A percentile compares a stretch with the other conserved stretches of the same genome.
These are phyloP conservation scores for Poecilia velifera DNA, from an alignment of 2,797 vertebrate species.

Conservation along the genomic window DNA sequence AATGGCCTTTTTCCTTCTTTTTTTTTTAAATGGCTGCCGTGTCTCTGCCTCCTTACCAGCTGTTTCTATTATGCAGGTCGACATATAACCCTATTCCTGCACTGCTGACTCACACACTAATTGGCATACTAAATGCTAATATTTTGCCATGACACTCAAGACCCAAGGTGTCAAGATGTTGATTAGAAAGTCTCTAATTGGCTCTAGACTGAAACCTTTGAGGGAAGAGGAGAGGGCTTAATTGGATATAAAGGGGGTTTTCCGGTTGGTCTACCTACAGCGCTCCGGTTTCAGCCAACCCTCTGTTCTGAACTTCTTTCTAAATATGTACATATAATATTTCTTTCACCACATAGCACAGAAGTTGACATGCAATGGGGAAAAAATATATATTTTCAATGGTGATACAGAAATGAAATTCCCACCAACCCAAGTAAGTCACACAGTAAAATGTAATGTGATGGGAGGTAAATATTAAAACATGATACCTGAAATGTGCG, in stretches of 20 bases:
- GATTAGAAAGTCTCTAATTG: slow-evolving; percentile 76
- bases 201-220: slow-evolving; percentile 64
- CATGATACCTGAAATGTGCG: background rate
- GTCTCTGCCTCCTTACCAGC: slow-evolving; percentile 29
- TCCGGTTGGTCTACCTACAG: slow-evolving; percentile 53
- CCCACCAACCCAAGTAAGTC: background rate
- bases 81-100: slow-evolving; percentile 47
- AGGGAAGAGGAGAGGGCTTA: slow-evolving; percentile 56
- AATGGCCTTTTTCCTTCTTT: slow-evolving; percentile 51
- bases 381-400: background rate
- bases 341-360: background rate
- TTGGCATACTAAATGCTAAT: slow-evolving; percentile 76
- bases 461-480: background rate
- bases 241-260: slow-evolving; percentile 63
- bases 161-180: slow-evolving; percentile 72
- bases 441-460: background rate
- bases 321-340: slow-evolving; percentile 2
- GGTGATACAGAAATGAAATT: background rate
- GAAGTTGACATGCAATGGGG: background rate
- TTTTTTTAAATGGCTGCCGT: slow-evolving; percentile 33
- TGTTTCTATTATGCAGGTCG: slow-evolving; percentile 58
- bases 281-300: slow-evolving; percentile 23
- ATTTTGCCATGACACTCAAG: slow-evolving; percentile 71
- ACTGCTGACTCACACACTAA: slow-evolving; percentile 62
- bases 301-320: slow-evolving; percentile 22